Conservation (phyloP, 1,140 invertebrate species). For the Pantala flavescens region DNA sequence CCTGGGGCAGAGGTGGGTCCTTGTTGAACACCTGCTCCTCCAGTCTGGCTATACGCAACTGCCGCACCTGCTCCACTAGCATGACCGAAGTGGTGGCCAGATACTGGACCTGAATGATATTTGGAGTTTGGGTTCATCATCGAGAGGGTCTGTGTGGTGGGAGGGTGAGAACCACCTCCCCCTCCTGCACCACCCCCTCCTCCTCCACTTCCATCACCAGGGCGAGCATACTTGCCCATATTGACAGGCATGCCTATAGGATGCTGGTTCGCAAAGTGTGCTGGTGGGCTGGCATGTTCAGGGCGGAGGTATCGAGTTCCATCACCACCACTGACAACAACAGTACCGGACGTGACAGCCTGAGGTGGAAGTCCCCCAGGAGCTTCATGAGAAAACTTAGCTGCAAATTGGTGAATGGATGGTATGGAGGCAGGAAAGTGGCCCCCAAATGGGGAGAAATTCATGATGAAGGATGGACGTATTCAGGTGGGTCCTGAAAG, state of each 20-base stretch:
- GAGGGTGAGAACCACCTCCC: background rate
- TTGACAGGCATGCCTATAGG: slow-evolving; percentile 62
- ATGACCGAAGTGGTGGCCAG: slow-evolving; percentile 12
- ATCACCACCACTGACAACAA: slow-evolving; percentile 48
- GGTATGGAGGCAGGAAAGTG: slow-evolving; percentile 51
- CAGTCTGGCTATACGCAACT: slow-evolving; percentile 9
- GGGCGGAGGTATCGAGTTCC: slow-evolving; percentile 62
- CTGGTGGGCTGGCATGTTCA: slow-evolving; percentile 42
- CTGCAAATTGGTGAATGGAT: slow-evolving; percentile 49
- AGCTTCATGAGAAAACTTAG: slow-evolving; percentile 48
- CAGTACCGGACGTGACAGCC: slow-evolving; percentile 21
- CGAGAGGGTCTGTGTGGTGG: slow-evolving; percentile 10
- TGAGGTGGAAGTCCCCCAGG: slow-evolving; percentile 31
- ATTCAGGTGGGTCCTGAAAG: background rate
- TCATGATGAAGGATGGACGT: slow-evolving; percentile 38
- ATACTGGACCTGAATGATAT: slow-evolving; percentile 12
- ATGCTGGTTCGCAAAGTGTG: slow-evolving; percentile 38
- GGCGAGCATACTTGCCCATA: slow-evolving; percentile 34
- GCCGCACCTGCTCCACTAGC: background rate
- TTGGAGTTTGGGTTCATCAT: slow-evolving; percentile 16
- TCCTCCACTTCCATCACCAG: slow-evolving; percentile 11
- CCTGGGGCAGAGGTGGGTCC: slow-evolving; percentile 2
- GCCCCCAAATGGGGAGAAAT: slow-evolving; percentile 55
- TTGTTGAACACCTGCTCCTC: background rate
- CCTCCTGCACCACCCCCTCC: background rate